Evolutionary conservation across 2,113 vertebrate species (phyloP), one percentile per base, ranked within the genome.

Genomic region (Onychostoma macrolepis): DNA sequence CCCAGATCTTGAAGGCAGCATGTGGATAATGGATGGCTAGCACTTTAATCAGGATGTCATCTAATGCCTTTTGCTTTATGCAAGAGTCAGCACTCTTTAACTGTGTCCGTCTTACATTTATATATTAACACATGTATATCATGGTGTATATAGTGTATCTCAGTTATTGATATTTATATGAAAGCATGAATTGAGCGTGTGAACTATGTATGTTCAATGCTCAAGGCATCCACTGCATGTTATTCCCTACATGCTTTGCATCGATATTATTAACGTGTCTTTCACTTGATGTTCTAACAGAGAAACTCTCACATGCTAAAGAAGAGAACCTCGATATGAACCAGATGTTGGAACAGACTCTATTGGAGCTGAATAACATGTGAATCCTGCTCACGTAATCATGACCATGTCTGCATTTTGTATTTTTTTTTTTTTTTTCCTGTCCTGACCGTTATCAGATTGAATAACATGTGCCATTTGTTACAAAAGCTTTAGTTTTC

Each of bases 291-390:
- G 85, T 95, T 93, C 96, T 95, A 95, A 96, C 98, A 99, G 99
- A 99, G 94, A 99, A 99, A 98, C 96, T 99, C 94, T 96, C 98
- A 87, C 97, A 98, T 89, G 97, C 98, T 96, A 99, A 99, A 96
- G 98, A 99, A 96, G 99, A 99, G 92, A 99, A 99, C 95, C 95
- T 99, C 93, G 97, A 95, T 93, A 99, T 99, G 97, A 97, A 99
- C 93, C 98, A 99, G 96, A 99, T 99, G 98, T 94, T 99, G 97
- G 98, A 99, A 96, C 99, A 99, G 96, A 99, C 99, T 96, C 97
- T 99, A 95, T 97, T 98, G 96, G 99, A 99, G 96, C 96, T 99
- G 95, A 99, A 99, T 97, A 99, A 99, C 95, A 97, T 99, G 98
- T 99, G 98, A 99, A 97, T 90, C 92, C 93, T 61, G 92, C 91